Conservation (phyloP, 2,888 invertebrate genomes). For the Anodontia alba region DNA sequence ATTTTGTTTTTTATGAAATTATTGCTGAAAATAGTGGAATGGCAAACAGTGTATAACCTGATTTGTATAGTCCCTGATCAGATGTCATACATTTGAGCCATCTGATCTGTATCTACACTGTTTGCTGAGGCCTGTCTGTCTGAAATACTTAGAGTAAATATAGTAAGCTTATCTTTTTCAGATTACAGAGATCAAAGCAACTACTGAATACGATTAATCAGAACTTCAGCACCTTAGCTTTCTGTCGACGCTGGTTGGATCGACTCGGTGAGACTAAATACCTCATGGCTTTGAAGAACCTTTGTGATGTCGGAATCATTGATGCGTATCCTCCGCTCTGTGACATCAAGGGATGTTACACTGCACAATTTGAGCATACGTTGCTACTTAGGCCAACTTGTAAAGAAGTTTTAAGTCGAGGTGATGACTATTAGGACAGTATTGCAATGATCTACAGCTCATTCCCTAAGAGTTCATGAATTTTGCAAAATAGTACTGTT, state of each 20-base stretch:
- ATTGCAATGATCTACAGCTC: not conserved
- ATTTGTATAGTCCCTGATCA: too few relatives aligned
- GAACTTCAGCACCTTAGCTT: conserved; percentile 98
- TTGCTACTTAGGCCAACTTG: conserved; percentile 98
- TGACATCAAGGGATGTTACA: conserved; percentile 98
- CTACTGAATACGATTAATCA: conserved; percentile 97
- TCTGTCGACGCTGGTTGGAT: conserved; percentile 99
- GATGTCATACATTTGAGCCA: too few relatives aligned
- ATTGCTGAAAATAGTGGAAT: too few relatives aligned
- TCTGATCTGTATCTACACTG: too few relatives aligned
- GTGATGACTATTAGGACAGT: conserved; percentile 93
- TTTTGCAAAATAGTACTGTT: too few relatives aligned
- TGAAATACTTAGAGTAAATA: too few relatives aligned
- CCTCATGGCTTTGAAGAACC: conserved; percentile 98
- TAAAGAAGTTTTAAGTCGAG: conserved; percentile 98
- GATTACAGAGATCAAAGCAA: conserved; percentile 96
- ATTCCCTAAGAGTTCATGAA: too few relatives aligned
- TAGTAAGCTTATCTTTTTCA: too few relatives aligned
- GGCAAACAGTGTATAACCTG: too few relatives aligned
- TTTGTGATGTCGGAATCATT: conserved; percentile 99
- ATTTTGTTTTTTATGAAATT: too few relatives aligned
- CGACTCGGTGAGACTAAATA: conserved; percentile 98
- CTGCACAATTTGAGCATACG: conserved; percentile 99
- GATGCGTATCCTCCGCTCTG: conserved; percentile 99
- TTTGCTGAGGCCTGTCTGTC: too few relatives aligned